phyloP scores from a whole-genome alignment of 2,113 vertebrate genomes.

The Condylura cristata region DNA sequence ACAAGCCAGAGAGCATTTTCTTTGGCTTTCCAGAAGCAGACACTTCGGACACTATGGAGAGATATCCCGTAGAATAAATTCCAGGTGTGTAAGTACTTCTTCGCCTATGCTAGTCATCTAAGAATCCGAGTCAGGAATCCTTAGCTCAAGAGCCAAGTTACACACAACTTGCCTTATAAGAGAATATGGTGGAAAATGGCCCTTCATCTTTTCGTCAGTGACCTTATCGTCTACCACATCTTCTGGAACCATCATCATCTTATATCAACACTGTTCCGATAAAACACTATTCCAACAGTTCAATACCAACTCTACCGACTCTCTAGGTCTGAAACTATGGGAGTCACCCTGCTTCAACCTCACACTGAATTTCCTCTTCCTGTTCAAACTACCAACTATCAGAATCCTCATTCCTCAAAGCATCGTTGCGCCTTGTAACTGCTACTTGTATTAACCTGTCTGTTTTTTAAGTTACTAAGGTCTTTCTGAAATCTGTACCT shows the following conservation, averaged over 20 bases:
- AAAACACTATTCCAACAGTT: slow-evolving; percentile 10
- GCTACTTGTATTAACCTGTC: background rate
- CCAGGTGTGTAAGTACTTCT: background rate
- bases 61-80: slow-evolving; percentile 10
- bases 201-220: slow-evolving; percentile 40
- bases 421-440: background rate
- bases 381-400: slow-evolving; percentile 4
- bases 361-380: slow-evolving; percentile 25
- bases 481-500: slow-evolving; percentile 33
- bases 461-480: background rate
- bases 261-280: slow-evolving; percentile 1
- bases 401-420: slow-evolving; percentile 15
- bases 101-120: background rate
- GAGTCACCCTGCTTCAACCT: background rate
- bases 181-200: background rate
- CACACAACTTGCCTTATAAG: background rate
- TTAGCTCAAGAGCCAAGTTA: slow-evolving; percentile 26
- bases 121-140: background rate
- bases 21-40: slow-evolving; percentile 38
- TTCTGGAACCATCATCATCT: slow-evolving; percentile 31
- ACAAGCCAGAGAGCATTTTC: slow-evolving; percentile 37
- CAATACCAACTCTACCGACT: background rate
- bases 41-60: background rate
- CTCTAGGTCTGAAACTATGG: background rate
- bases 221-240: background rate